Evolutionary conservation across 2,797 vertebrate genomes (phyloP).

Genomic region (Phaenicophaeus curvirostris): DNA sequence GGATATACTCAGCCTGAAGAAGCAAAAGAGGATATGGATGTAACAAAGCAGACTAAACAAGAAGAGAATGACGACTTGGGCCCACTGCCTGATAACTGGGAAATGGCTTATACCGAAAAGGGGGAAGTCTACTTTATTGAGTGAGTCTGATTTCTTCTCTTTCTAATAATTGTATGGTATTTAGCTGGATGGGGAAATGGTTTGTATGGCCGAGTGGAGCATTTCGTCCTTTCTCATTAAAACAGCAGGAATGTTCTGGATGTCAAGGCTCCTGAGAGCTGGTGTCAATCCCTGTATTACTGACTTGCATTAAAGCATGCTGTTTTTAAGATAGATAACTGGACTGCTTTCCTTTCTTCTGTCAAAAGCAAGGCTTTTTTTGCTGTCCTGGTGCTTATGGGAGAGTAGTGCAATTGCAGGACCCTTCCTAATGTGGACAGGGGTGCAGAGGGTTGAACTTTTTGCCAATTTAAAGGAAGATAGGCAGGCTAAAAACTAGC

Average conservation of each 20-base stretch:
- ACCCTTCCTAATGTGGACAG: neutral
- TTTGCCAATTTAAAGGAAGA: neutral
- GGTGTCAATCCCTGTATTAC: neutral
- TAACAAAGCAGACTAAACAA: slow-evolving; percentile 84
- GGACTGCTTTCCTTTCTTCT: neutral
- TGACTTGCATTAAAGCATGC: neutral
- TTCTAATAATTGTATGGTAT: neutral
- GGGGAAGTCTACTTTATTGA: slow-evolving; percentile 99
- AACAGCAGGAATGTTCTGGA: neutral
- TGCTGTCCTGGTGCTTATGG: neutral
- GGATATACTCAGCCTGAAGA: slow-evolving; percentile 85
- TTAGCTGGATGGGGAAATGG: neutral
- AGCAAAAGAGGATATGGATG: slow-evolving; percentile 83
- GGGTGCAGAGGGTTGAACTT: neutral
- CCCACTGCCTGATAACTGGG: slow-evolving; percentile 96
- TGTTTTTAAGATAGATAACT: neutral
- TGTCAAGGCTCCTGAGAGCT: neutral
- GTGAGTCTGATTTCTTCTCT: slow-evolving; percentile 81
- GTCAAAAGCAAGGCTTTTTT: neutral
- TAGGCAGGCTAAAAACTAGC: neutral
- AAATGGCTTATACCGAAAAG: slow-evolving; percentile 99
- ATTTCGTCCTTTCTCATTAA: neutral
- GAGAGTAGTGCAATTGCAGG: neutral
- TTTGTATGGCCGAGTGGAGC: neutral
- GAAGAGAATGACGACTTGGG: slow-evolving; percentile 92